Percentiles rank a stretch among this genome's conserved stretches.
Evolutionary conservation across 2,888 invertebrate species (phyloP).

Genomic region (Meteorus colon): DNA sequence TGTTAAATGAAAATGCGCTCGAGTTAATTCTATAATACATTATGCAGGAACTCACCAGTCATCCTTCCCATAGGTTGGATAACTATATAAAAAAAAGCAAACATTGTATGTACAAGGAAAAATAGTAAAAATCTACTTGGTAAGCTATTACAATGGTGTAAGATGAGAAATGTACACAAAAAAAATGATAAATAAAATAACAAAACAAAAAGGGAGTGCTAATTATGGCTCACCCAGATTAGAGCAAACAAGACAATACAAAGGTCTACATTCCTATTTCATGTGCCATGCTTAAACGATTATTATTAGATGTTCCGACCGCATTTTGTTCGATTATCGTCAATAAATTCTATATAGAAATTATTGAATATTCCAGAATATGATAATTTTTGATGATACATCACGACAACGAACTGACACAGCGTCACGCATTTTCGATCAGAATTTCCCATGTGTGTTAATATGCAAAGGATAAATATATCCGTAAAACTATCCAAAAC

Average conservation of each 20-base stretch:
- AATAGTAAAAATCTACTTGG: slow-evolving; percentile 50
- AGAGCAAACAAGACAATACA: slow-evolving; percentile 29
- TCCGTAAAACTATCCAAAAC: neutral
- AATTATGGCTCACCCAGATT: slow-evolving; percentile 29
- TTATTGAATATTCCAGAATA: neutral
- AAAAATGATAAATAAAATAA: neutral
- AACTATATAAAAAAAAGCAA: slow-evolving; percentile 72
- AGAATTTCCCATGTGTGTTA: neutral
- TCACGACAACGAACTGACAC: neutral
- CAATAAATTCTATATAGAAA: neutral
- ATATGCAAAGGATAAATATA: neutral
- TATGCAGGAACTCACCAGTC: slow-evolving; percentile 76
- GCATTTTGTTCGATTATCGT: neutral
- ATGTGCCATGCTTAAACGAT: slow-evolving; percentile 17
- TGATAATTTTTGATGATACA: neutral
- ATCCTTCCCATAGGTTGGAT: slow-evolving; percentile 78
- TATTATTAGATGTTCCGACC: neutral
- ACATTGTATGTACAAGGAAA: slow-evolving; percentile 63
- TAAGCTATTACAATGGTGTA: slow-evolving; percentile 24
- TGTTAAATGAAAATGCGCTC: slow-evolving; percentile 38
- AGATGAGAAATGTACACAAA: neutral
- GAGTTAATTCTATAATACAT: slow-evolving; percentile 59
- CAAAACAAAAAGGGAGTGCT: neutral
- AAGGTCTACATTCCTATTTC: slow-evolving; percentile 23
- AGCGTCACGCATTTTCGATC: neutral